Conservation (phyloP, 1,140 invertebrate genomes). For the Meloidogyne floridensis region DNA sequence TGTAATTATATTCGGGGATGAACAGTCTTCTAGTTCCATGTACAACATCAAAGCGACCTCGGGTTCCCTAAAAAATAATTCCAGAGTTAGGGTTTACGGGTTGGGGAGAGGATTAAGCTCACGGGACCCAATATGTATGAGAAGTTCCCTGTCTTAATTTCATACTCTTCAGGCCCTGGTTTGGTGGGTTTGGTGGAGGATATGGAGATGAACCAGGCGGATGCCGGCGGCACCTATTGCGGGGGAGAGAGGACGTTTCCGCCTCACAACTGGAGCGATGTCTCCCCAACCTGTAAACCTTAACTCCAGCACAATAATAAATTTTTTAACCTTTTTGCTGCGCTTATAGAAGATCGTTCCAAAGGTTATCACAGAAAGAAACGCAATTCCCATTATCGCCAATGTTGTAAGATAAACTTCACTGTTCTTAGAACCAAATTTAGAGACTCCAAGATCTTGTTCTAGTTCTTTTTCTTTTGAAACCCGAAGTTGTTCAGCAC, state of each 20-base stretch:
- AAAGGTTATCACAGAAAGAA: constrained; percentile 43
- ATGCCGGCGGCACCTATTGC: too few relatives aligned
- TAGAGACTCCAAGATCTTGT: constrained; percentile 17
- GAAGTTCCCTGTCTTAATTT: too few relatives aligned
- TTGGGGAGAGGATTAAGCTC: too few relatives aligned
- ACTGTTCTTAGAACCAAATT: constrained; percentile 20
- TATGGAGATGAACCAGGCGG: too few relatives aligned
- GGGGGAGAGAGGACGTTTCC: too few relatives aligned
- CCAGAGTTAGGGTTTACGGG: not conserved
- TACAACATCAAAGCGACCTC: constrained; percentile 38
- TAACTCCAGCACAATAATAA: not conserved
- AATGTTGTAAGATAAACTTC: constrained; percentile 51
- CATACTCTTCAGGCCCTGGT: too few relatives aligned
- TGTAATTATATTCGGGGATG: constrained; percentile 16
- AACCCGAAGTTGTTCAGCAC: constrained; percentile 40
- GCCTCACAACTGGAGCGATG: too few relatives aligned
- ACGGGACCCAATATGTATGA: too few relatives aligned
- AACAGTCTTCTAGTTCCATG: not conserved
- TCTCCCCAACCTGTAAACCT: too few relatives aligned
- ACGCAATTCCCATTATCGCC: constrained; percentile 51
- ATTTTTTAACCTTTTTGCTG: constrained; percentile 55
- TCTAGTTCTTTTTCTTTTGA: constrained; percentile 25
- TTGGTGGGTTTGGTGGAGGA: too few relatives aligned
- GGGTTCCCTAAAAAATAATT: constrained; percentile 48
- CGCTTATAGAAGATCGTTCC: constrained; percentile 61